phyloP scores from a whole-genome alignment of 2,797 vertebrate genomes.

The Chaetodon trifasciatus region DNA sequence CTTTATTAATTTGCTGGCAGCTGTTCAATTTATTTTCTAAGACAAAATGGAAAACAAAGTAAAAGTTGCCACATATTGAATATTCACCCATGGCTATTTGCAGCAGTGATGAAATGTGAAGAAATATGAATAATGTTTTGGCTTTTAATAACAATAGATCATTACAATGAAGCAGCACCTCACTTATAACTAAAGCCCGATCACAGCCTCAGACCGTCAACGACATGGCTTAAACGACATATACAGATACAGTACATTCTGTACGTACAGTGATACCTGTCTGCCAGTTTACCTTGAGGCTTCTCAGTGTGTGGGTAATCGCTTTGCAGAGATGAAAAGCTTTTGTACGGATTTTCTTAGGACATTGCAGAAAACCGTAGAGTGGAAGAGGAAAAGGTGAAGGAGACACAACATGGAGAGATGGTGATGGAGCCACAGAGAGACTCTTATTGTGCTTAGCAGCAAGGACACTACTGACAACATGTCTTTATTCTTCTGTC shows the following conservation, averaged over 20 bases:
- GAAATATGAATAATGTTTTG: background rate
- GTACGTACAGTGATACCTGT: background rate
- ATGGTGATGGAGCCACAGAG: background rate
- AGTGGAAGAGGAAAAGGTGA: slow-evolving; percentile 15
- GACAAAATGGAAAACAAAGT: background rate
- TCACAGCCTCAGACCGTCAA: background rate
- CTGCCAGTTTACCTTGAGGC: slow-evolving; percentile 19
- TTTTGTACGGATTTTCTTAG: background rate
- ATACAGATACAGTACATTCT: background rate
- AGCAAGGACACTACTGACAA: slow-evolving; percentile 23
- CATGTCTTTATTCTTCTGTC: slow-evolving; percentile 31
- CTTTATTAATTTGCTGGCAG: background rate
- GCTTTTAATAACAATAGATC: background rate
- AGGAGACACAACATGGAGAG: slow-evolving; percentile 2
- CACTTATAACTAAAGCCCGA: background rate
- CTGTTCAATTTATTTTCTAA: background rate
- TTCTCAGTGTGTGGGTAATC: slow-evolving; percentile 8
- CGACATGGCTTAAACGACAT: slow-evolving; percentile 1
- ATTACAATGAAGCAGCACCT: background rate
- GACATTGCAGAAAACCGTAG: slow-evolving; percentile 9
- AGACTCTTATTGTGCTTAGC: slow-evolving; percentile 3
- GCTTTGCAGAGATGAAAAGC: background rate
- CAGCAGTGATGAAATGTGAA: background rate
- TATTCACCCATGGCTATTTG: background rate
- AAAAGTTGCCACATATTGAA: background rate